These are phyloP conservation scores for Drosophila varians DNA, from an alignment of 1,140 invertebrate genomes.

Conservation along the genomic window DNA sequence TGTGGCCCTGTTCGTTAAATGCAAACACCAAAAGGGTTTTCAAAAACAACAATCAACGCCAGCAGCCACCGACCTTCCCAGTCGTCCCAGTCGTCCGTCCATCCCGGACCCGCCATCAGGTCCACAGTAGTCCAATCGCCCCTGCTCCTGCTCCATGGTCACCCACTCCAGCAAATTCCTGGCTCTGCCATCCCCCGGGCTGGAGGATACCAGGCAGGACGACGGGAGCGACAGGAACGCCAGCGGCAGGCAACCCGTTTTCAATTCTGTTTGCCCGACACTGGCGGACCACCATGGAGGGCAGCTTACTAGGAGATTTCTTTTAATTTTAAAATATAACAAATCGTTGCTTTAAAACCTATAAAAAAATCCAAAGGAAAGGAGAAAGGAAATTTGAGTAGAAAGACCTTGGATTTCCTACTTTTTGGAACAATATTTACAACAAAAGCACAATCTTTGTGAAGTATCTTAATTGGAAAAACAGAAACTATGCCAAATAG, in stretches of 20 bases:
- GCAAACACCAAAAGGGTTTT: conserved; percentile 81
- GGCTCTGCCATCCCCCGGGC: conserved; percentile 8
- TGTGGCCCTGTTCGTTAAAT: conserved; percentile 79
- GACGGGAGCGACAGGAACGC: conserved; percentile 33
- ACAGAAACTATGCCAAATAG: too few species aligned
- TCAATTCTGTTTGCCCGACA: conserved; percentile 68
- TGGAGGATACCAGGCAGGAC: conserved; percentile 6
- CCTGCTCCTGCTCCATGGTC: background rate
- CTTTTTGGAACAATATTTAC: too few species aligned
- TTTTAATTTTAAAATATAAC: background rate
- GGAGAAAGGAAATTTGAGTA: too few species aligned
- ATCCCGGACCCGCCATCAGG: background rate
- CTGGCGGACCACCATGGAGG: conserved; percentile 27
- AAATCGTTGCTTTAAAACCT: background rate
- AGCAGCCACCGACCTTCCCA: conserved; percentile 40
- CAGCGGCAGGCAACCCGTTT: conserved; percentile 70
- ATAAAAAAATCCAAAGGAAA: too few species aligned
- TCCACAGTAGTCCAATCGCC: background rate
- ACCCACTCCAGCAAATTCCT: conserved; percentile 24
- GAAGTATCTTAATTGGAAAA: too few species aligned
- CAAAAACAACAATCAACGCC: conserved; percentile 66
- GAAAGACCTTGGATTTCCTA: too few species aligned
- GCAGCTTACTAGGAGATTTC: background rate
- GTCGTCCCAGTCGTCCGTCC: background rate
- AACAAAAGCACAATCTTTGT: too few species aligned